Base-by-base conservation (phyloP, 2,888 invertebrate species). In the Eugnorisma glareosa region DNA sequence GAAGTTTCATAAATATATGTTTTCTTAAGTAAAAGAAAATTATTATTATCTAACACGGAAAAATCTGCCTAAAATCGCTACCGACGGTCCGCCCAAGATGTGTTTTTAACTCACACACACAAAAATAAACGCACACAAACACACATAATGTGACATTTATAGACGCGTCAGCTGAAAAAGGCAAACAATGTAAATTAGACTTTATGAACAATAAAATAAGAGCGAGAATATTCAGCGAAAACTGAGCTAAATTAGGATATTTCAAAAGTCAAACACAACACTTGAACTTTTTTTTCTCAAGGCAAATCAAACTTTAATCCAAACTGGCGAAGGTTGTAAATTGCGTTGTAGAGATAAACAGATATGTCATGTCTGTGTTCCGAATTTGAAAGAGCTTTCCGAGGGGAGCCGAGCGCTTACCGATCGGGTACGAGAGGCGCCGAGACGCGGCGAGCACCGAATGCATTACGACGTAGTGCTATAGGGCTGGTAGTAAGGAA, bases 381-480 rank as follows among this genome's bases (percentile, higher is more conserved):
- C 93, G 94, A 94, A 94, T 95, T 94, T 91, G 94, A 95, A 94
- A 95, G 94, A 95, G 95, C 94, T 95, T 94, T 92, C 95, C 96
- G 96, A 95, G 91, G 82, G 82, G 80, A 85, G 90, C 95, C 96
- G 96, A 96, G 92, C 94, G 93, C 91, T 93, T 96, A 96, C 96
- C 96, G 96, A 96, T 96, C 96, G 93, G 94, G 95, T 93, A 96
- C 96, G 96, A 96, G 91, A 89, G 95, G 94, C 94, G 95, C 96
- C 96, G 96, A 96, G 94, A 92, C 93, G 92, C 93, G 89, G 94
- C 94, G 94, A 95, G 93, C 89, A 93, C 93, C 93, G 96, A 95
- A 95, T 96, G 96, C 96, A 96, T 96, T 96, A 96, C 96, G 93
- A 92, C 92, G 93, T 93, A 91, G 92, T 89, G 91, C 75, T 77